Evolutionary conservation across 1,140 invertebrate genomes (phyloP).

Genomic region (Heliconius melpomene): DNA sequence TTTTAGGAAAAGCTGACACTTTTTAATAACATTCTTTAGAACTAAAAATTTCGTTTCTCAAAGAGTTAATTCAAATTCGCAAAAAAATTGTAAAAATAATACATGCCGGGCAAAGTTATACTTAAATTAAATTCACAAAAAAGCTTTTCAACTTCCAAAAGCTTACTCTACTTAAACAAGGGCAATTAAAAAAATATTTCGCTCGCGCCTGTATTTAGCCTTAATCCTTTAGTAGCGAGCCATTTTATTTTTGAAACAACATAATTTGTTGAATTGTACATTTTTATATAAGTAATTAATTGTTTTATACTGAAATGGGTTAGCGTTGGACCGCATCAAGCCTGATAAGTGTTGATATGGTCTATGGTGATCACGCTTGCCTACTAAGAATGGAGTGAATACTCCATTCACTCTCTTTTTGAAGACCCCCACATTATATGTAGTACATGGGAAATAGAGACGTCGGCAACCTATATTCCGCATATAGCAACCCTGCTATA

Average conservation of each 20-base stretch:
- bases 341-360: no score
- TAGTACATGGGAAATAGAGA: no score
- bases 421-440: no score
- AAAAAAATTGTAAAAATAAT: neutral
- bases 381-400: no score
- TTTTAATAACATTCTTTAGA: neutral
- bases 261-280: neutral
- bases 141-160: neutral
- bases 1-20: no score
- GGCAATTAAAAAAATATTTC: constrained; percentile 2
- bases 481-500: no score
- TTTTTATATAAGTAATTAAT: no score
- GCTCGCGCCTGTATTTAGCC: neutral
- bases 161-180: neutral
- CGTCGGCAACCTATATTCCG: no score
- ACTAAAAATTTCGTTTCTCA: neutral
- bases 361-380: neutral
- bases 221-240: neutral
- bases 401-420: no score
- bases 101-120: neutral
- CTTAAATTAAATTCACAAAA: neutral
- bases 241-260: neutral
- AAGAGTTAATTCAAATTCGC: neutral
- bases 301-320: no score
- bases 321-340: no score